Conservation (phyloP, 2,888 invertebrate genomes). For the Sisyra nigra region DNA sequence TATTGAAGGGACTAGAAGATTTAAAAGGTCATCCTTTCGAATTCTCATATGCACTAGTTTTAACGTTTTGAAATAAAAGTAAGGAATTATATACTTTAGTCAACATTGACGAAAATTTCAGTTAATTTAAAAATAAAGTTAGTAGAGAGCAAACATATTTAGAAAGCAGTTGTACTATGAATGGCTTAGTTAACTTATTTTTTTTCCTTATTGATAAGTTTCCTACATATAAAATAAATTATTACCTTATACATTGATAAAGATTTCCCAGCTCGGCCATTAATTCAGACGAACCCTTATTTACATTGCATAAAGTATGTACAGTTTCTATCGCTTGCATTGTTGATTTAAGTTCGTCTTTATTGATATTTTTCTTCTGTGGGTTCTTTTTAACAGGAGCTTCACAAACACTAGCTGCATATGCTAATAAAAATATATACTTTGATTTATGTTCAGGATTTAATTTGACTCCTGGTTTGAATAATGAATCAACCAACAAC, state of each 20-base stretch:
- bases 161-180: no score
- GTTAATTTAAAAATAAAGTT: no score
- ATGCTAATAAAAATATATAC: conserved; percentile 87
- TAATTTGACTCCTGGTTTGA: conserved; percentile 84
- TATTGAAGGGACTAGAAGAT: no score
- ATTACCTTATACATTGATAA: conserved; percentile 75
- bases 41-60: no score
- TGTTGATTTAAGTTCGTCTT: conserved; percentile 85
- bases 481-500: conserved; percentile 81
- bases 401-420: conserved; percentile 89
- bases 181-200: no score
- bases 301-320: conserved; percentile 75
- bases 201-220: no score
- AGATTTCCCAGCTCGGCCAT: conserved; percentile 81
- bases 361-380: conserved; percentile 44
- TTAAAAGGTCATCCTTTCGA: no score
- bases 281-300: conserved; percentile 84
- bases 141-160: no score
- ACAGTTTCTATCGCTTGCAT: conserved; percentile 88
- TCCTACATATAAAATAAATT: conserved; percentile 1
- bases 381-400: conserved; percentile 47
- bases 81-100: no score
- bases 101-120: no score
- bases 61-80: no score
- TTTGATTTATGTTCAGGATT: conserved; percentile 96